A percentile compares a stretch with the other conserved stretches of the same genome.
phyloP scores from a whole-genome alignment of 2,888 invertebrate genomes.

The Xanthostigma xanthostigma region DNA sequence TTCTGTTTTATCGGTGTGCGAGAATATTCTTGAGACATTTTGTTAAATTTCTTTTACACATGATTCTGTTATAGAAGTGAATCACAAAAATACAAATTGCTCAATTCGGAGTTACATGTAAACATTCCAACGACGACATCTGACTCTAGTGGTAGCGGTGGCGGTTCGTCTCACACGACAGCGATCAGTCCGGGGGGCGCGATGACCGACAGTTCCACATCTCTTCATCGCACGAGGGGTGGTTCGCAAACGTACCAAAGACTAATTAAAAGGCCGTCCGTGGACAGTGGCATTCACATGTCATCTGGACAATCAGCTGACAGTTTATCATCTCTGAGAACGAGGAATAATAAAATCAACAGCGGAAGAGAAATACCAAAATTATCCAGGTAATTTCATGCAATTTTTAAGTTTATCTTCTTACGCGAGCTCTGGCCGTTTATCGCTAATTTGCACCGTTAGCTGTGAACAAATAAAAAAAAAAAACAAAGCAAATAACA shows the following conservation, averaged over 20 bases:
- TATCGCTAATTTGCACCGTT: not conserved
- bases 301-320: slow-evolving; percentile 25
- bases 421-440: not conserved
- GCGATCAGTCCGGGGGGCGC: not conserved
- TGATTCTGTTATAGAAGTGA: slow-evolving; percentile 24
- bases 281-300: slow-evolving; percentile 69
- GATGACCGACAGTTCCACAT: not conserved
- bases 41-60: not conserved
- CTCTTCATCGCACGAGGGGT: not conserved
- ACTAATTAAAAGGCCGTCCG: slow-evolving; percentile 57
- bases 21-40: too few relatives aligned
- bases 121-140: slow-evolving; percentile 18
- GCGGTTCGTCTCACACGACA: not conserved
- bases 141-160: slow-evolving; percentile 12
- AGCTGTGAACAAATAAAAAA: too few relatives aligned
- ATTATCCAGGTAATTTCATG: slow-evolving; percentile 28
- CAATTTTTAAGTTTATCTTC: not conserved
- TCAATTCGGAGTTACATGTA: slow-evolving; percentile 29
- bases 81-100: slow-evolving; percentile 33
- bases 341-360: slow-evolving; percentile 21
- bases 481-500: too few relatives aligned
- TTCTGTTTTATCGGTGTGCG: too few relatives aligned
- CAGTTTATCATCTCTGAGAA: slow-evolving; percentile 22
- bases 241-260: slow-evolving; percentile 17
- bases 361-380: slow-evolving; percentile 24